phyloP scores from a whole-genome alignment of 2,113 vertebrate species.

The Gadus macrocephalus region DNA sequence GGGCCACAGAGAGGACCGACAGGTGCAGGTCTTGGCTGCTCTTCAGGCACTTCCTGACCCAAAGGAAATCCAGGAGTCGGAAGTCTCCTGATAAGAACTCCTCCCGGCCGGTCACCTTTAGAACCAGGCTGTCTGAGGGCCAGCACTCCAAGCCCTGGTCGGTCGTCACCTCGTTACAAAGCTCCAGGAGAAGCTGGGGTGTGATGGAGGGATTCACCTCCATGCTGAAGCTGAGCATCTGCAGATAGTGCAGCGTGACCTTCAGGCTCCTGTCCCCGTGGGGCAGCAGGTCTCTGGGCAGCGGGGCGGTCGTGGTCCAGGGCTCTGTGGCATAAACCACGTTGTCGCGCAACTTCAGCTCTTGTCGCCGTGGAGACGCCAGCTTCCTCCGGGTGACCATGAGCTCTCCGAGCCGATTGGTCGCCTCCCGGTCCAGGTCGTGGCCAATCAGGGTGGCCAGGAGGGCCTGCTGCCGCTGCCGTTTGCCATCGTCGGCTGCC shows the following conservation, averaged over 20 bases:
- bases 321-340: constrained; percentile 67
- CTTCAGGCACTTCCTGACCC: constrained; percentile 71
- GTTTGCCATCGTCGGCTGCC: constrained; percentile 45
- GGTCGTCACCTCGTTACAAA: constrained; percentile 43
- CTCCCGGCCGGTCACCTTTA: constrained; percentile 73
- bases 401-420: constrained; percentile 64
- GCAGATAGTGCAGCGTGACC: constrained; percentile 58
- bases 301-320: constrained; percentile 56
- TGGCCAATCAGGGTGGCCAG: constrained; percentile 66
- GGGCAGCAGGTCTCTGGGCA: constrained; percentile 53
- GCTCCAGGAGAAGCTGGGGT: constrained; percentile 47
- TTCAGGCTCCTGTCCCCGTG: constrained; percentile 42
- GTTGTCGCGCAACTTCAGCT: constrained; percentile 57
- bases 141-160: constrained; percentile 21
- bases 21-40: constrained; percentile 63
- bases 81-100: constrained; percentile 68
- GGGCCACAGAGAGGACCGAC: constrained; percentile 52
- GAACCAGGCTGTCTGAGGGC: constrained; percentile 35
- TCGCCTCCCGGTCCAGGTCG: constrained; percentile 56
- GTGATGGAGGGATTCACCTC: constrained; percentile 42
- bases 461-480: constrained; percentile 33
- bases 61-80: constrained; percentile 61
- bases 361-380: constrained; percentile 56
- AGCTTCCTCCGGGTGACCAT: constrained; percentile 72
- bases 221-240: constrained; percentile 51